Evolutionary conservation across 1,140 invertebrate genomes (phyloP), one percentile per base, ranked within the genome.

Genomic region (Diorhabda carinulata): DNA sequence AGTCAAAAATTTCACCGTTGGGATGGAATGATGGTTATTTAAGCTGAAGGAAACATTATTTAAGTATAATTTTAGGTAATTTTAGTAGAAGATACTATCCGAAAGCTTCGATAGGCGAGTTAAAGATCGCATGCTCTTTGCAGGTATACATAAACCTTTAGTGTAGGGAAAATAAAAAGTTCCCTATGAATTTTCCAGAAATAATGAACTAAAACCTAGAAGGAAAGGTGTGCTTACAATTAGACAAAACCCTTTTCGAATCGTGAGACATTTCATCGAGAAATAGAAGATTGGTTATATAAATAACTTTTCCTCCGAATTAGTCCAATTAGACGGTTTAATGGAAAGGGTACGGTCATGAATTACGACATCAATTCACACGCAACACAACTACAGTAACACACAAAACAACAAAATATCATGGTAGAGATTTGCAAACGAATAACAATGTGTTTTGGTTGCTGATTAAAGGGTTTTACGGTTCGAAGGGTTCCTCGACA

Each of bases 291-390:
- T 40, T n/a, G 4, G 42, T 61, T 40, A 9, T 41, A 61, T 61
- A n/a, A 61, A 61, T 61, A 40, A 61, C 6, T 7, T 61, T 61
- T 43, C 42, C 41, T 9, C 41, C 59, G 47, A 61, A 61, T 40
- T 40, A 41, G 42, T 43, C 59, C 59, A 61, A 61, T 61, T 61
- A 61, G 25, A 41, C 4, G 25, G 59, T 61, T 40, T 61, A 43
- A 61, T 61, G 59, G 25, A 61, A 61, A 43, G 59, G 42, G 59
- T n/a, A 52, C 59, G 40, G 25, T 61, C 59, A 40, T 61, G 25
- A 61, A 61, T 61, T 61, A 61, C 59, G 59, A 41, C 42, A 43
- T 40, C 59, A 9, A 61, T 61, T 61, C 9, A 8, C 59, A 61
- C 59, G 59, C 59, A 61, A 40, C 59, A 61, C 42, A 25, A 61